Evolutionary conservation across 2,888 invertebrate genomes (phyloP).

Genomic region (Heliconius charithonia): DNA sequence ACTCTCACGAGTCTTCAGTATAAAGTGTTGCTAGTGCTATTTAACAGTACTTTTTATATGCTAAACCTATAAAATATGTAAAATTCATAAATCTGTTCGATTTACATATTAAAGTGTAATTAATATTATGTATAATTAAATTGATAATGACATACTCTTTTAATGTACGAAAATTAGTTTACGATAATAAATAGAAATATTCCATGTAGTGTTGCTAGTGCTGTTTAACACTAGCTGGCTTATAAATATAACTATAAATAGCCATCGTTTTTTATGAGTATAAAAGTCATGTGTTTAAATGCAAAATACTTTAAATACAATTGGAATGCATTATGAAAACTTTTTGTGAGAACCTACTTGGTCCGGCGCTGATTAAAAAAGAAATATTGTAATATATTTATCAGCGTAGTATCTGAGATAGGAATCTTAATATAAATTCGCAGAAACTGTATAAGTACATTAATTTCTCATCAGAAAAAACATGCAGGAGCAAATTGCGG

Average conservation of each 20-base stretch:
- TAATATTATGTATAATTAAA: no score
- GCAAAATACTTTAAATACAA: slow-evolving; percentile 14
- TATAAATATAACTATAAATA: neutral
- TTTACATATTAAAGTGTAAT: no score
- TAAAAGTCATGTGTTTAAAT: neutral
- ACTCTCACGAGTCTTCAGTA: no score
- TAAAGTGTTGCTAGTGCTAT: no score
- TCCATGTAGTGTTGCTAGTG: no score
- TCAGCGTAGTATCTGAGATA: slow-evolving; percentile 43
- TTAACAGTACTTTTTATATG: no score
- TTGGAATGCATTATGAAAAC: slow-evolving; percentile 26
- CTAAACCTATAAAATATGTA: no score
- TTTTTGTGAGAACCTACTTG: slow-evolving; percentile 40
- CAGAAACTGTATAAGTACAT: slow-evolving; percentile 51
- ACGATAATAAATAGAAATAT: no score
- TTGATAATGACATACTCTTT: no score
- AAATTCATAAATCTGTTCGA: no score
- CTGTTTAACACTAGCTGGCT: neutral
- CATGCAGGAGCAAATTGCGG: slow-evolving; percentile 67
- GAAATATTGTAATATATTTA: slow-evolving; percentile 40
- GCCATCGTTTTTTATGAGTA: neutral
- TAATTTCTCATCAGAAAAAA: slow-evolving; percentile 64
- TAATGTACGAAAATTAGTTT: no score
- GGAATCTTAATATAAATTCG: slow-evolving; percentile 47
- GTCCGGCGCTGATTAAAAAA: slow-evolving; percentile 35